A percentile compares a stretch with the other conserved stretches of the same genome.
Evolutionary conservation across 2,797 vertebrate genomes (phyloP).

Genomic region (Limnodromus scolopaceus): DNA sequence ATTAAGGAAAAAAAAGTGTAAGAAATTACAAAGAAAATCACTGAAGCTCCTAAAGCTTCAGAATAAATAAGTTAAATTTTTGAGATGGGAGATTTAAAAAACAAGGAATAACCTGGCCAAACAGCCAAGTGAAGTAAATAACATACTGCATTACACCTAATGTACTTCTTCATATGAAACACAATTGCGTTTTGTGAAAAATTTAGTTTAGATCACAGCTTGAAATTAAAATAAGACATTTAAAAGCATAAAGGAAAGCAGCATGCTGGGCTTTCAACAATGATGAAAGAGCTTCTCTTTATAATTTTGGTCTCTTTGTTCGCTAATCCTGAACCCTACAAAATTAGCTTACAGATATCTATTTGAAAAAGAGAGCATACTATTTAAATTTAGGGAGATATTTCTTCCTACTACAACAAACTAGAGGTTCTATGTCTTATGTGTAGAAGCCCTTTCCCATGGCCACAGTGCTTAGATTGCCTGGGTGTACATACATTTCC

Average conservation of each 20-base stretch:
- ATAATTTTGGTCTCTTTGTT: background rate
- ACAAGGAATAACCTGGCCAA: background rate
- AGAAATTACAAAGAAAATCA: background rate
- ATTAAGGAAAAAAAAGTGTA: background rate
- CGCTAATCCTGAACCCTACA: background rate
- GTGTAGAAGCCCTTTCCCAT: background rate
- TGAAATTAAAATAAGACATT: constrained; percentile 11
- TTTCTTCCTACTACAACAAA: background rate
- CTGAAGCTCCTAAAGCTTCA: background rate
- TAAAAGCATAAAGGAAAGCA: constrained; percentile 12
- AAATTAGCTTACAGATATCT: background rate
- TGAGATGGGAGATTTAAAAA: background rate
- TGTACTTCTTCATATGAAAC: background rate
- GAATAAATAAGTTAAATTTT: background rate
- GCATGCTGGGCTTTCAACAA: background rate
- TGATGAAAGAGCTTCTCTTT: background rate
- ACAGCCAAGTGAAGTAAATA: background rate
- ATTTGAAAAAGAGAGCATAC: background rate
- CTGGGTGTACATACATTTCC: background rate
- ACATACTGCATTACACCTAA: background rate
- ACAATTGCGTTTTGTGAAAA: background rate
- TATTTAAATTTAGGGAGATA: background rate
- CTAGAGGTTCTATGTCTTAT: background rate
- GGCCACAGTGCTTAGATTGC: background rate
- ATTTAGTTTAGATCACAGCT: background rate